phyloP scores from a whole-genome alignment of 30 jellyfish, hydroid and myxozoan species.

The Aurelia sp. region DNA sequence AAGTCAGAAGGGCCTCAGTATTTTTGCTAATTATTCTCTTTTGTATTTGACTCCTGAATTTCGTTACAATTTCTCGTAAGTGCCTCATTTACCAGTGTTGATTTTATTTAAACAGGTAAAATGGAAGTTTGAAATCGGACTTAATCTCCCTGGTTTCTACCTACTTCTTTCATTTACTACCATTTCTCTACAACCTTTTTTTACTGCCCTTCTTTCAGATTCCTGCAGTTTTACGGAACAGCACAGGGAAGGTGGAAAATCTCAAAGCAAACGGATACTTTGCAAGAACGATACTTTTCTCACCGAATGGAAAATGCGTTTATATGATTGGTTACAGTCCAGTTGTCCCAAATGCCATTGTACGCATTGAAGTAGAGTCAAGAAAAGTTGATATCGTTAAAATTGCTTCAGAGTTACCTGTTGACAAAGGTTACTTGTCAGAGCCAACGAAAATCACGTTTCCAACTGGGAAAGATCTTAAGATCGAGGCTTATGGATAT shows the following conservation, averaged over 20 bases:
- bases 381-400: slow-evolving; percentile 39
- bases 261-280: slow-evolving; percentile 36
- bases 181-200: too few species aligned
- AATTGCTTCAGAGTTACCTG: slow-evolving; percentile 35
- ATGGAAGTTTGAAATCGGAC: too few species aligned
- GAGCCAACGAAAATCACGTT: slow-evolving; percentile 66
- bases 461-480: slow-evolving; percentile 68
- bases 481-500: slow-evolving; percentile 66
- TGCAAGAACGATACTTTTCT: slow-evolving; percentile 38
- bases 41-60: too few species aligned
- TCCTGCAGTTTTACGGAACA: slow-evolving; percentile 38
- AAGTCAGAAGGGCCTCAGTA: too few species aligned
- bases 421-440: slow-evolving; percentile 72
- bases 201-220: neutral
- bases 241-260: slow-evolving; percentile 54
- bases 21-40: too few species aligned
- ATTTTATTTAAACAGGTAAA: too few species aligned
- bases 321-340: slow-evolving; percentile 66
- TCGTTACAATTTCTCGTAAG: too few species aligned
- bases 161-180: too few species aligned
- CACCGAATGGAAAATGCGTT: slow-evolving; percentile 66
- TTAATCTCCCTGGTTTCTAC: too few species aligned
- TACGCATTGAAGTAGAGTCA: slow-evolving; percentile 51
- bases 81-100: too few species aligned
- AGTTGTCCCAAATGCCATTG: slow-evolving; percentile 61